Evolutionary conservation across 2,888 invertebrate genomes (phyloP).

Genomic region (Liopterus haemorrhoidalis): DNA sequence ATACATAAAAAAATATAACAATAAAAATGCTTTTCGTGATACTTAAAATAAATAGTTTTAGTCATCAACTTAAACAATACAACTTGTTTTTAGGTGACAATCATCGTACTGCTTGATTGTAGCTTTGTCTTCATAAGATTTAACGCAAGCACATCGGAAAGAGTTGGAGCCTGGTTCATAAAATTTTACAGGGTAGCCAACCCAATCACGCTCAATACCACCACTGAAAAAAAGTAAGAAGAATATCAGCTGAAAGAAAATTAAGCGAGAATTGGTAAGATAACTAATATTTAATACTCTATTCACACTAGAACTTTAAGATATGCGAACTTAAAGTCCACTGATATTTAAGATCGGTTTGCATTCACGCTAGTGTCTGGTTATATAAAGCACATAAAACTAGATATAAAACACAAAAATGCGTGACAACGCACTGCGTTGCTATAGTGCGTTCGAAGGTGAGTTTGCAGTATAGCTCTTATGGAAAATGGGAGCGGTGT

Average conservation of each 20-base stretch:
- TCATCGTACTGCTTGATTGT: slow-evolving; percentile 60
- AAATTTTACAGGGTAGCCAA: slow-evolving; percentile 80
- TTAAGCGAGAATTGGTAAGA: not conserved
- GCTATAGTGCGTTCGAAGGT: too few species aligned
- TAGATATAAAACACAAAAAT: too few species aligned
- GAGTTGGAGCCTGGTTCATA: slow-evolving; percentile 62
- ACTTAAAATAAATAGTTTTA: slow-evolving; percentile 1
- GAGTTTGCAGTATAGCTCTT: too few species aligned
- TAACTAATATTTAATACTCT: not conserved
- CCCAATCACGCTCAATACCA: slow-evolving; percentile 79
- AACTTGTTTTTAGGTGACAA: slow-evolving; percentile 54
- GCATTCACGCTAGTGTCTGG: too few species aligned
- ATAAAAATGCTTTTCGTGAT: slow-evolving; percentile 13
- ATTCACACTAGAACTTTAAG: too few species aligned
- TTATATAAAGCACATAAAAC: not conserved
- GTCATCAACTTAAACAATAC: slow-evolving; percentile 35
- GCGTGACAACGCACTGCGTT: too few species aligned
- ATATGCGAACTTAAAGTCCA: too few species aligned
- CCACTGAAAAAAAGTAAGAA: slow-evolving; percentile 61
- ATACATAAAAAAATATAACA: not conserved
- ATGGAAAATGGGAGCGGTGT: too few species aligned
- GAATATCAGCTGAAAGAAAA: slow-evolving; percentile 1
- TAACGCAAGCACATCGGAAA: slow-evolving; percentile 79
- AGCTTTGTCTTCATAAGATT: slow-evolving; percentile 46
- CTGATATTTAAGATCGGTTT: too few species aligned